These are phyloP conservation scores for Megatriorchis doriae DNA, from an alignment of 2,113 vertebrate species.

Conservation along the genomic window DNA sequence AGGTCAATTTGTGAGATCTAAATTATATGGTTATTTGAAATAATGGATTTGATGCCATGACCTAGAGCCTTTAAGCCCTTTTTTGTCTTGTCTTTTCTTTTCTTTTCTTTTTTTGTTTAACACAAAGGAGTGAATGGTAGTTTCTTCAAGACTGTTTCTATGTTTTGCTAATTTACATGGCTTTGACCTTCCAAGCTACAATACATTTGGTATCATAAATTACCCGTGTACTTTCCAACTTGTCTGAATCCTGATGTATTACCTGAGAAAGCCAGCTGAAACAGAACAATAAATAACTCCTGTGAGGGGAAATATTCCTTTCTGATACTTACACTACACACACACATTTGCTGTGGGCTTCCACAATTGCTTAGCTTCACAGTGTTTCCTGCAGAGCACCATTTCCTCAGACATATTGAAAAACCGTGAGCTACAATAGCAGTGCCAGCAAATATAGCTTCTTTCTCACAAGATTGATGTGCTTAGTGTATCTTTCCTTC, in stretches of 20 bases:
- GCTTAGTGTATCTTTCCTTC: not conserved
- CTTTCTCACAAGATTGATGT: not conserved
- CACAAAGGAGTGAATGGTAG: not conserved
- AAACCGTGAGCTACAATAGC: not conserved
- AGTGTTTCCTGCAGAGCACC: not conserved
- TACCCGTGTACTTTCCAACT: not conserved
- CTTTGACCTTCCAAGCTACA: constrained; percentile 11
- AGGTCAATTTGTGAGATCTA: not conserved
- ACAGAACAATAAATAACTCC: constrained; percentile 22
- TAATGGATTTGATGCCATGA: not conserved
- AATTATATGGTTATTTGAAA: not conserved
- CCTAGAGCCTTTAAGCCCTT: not conserved
- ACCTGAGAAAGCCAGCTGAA: constrained; percentile 13
- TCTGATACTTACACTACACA: not conserved
- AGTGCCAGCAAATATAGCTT: not conserved
- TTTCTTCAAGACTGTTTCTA: not conserved
- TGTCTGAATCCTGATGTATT: constrained; percentile 2
- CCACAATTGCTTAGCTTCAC: not conserved
- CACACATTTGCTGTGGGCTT: not conserved
- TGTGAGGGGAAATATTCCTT: not conserved
- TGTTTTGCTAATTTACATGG: not conserved
- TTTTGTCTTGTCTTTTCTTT: too few species aligned
- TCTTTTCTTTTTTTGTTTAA: not conserved
- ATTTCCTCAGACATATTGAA: not conserved
- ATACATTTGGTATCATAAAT: not conserved